Evolutionary conservation across 2,797 vertebrate genomes (phyloP).

Genomic region (Rallus crepitans): DNA sequence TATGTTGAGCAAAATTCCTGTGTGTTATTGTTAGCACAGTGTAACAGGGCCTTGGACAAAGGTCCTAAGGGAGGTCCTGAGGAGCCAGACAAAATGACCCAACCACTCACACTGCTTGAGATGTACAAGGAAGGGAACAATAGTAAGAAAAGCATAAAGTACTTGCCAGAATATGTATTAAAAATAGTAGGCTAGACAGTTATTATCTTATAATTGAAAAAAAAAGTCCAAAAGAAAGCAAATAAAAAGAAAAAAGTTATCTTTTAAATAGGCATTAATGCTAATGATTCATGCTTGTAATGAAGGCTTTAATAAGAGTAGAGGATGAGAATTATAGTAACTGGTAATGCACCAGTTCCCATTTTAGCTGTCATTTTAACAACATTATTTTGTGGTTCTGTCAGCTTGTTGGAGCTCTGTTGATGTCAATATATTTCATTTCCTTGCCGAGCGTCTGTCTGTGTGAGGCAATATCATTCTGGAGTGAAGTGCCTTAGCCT

Average conservation of each 20-base stretch:
- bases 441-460: background rate
- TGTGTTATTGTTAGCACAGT: accelerated
- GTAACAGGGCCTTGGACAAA: background rate
- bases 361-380: conserved; percentile 61
- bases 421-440: conserved; percentile 1
- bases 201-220: conserved; percentile 33
- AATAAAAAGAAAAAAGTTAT: conserved; percentile 10
- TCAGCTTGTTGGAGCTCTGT: conserved; percentile 9
- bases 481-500: background rate
- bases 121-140: background rate
- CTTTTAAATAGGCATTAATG: conserved; percentile 55
- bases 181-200: background rate
- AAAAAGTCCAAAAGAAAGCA: conserved; percentile 4
- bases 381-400: conserved; percentile 16
- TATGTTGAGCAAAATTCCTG: background rate
- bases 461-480: background rate
- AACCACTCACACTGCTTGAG: accelerated
- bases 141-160: background rate
- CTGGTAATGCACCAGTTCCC: background rate
- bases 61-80: background rate
- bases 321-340: conserved; percentile 38
- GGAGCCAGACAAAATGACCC: background rate
- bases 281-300: conserved; percentile 52
- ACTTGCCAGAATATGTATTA: background rate
- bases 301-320: conserved; percentile 50